These are phyloP conservation scores for Heliopora coerulea DNA, from an alignment of 92 coral and sea anemone genomes.

Conservation along the genomic window DNA sequence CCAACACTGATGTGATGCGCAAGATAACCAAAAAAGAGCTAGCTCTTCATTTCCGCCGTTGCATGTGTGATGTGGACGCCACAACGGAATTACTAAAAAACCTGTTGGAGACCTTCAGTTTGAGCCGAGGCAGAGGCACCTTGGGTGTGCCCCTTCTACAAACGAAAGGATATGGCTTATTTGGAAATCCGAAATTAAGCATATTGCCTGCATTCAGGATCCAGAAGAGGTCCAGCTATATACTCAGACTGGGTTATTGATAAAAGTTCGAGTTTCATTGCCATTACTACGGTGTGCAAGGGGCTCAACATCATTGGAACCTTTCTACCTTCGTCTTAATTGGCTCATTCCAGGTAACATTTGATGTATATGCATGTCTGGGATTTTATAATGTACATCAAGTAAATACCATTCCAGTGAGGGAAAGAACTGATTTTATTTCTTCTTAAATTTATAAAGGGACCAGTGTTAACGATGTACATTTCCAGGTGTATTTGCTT, in stretches of 20 bases:
- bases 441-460: neutral
- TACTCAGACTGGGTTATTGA: conserved; percentile 26
- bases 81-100: neutral
- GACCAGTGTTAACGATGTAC: conserved; percentile 20
- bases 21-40: conserved; percentile 40
- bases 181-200: conserved; percentile 23
- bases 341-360: conserved; percentile 26
- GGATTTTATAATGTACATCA: no score
- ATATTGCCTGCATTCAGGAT: conserved; percentile 32
- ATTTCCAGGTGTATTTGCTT: conserved; percentile 27
- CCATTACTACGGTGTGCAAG: conserved; percentile 29
- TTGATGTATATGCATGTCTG: no score
- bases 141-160: conserved; percentile 36
- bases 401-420: no score
- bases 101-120: conserved; percentile 31
- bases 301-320: conserved; percentile 41
- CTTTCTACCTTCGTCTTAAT: conserved; percentile 25
- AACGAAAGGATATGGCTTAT: conserved; percentile 9
- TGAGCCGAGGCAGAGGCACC: conserved; percentile 18
- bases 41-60: conserved; percentile 50
- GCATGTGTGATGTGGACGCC: conserved; percentile 42
- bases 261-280: conserved; percentile 32
- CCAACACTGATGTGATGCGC: neutral
- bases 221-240: conserved; percentile 28
- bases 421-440: neutral